Percentiles rank a stretch among this genome's conserved stretches.
Conservation (phyloP, 2,888 invertebrate species). For the Xylocampa areola region DNA sequence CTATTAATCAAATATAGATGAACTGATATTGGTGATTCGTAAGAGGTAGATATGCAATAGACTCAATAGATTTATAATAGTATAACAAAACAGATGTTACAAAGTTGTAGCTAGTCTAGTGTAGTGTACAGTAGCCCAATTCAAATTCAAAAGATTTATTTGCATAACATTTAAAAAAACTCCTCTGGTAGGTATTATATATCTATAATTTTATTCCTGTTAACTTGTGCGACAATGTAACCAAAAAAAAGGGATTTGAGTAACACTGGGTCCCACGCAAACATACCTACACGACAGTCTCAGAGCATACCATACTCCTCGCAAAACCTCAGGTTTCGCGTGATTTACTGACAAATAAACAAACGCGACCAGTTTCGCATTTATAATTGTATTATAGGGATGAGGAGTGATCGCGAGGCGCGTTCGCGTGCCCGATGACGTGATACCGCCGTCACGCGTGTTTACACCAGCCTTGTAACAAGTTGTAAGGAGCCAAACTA, state of each 20-base stretch:
- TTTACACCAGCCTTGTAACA: constrained; percentile 82
- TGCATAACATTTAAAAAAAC: too few relatives aligned
- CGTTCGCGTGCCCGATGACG: constrained; percentile 85
- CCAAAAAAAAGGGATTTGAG: constrained; percentile 34
- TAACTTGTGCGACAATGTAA: background rate
- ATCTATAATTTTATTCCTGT: too few relatives aligned
- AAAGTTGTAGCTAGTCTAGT: too few relatives aligned
- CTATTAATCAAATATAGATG: background rate
- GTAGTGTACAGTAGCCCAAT: too few relatives aligned
- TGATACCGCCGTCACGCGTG: constrained; percentile 87
- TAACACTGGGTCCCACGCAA: constrained; percentile 21
- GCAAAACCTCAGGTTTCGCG: constrained; percentile 63
- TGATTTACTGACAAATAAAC: constrained; percentile 71
- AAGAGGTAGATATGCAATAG: too few relatives aligned
- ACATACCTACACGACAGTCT: constrained; percentile 22
- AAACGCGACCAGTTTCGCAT: constrained; percentile 65
- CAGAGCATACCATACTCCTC: constrained; percentile 18
- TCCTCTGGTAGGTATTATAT: too few relatives aligned
- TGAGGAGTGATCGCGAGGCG: constrained; percentile 75
- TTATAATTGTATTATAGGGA: constrained; percentile 75
- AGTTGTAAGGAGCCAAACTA: constrained; percentile 81
- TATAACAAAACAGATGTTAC: too few relatives aligned
- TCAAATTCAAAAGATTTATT: too few relatives aligned
- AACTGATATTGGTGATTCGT: too few relatives aligned
- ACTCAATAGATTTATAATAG: too few relatives aligned